Base-by-base conservation (phyloP, 37 sponge, comb jelly and placozoan genomes). In the Aphrocallistes beatrix region DNA sequence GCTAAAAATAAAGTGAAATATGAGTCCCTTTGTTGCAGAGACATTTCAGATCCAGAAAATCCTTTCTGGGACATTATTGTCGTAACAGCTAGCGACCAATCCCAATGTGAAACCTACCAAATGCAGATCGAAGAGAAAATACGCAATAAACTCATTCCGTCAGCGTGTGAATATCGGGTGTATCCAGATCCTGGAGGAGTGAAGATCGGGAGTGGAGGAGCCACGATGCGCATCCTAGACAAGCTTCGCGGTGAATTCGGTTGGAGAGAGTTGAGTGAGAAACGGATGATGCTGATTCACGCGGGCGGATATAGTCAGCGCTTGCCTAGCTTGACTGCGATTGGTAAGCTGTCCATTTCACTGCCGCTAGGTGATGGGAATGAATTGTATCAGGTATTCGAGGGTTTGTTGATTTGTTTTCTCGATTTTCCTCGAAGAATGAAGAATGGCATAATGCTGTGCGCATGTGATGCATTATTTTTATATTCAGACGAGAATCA, bases 281-380 rank as follows among this genome's bases (percentile, higher is more conserved):
- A 60, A 81, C 42, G 75, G 38, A 86, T 93, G 19, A 60, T 93
- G 32, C 42, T 93, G 23, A 81, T 93, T 16, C 90, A 91, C 88
- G 93, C 93, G 85, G 93, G 93, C 37, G 93, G 93, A 0, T 93
- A 88, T 39, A 93, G 93, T 84, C 93, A 93, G 49, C 82, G 93
- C 9, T 81, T 93, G 32, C 91, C 93, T 39, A 87, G 60, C 51
- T 85, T 87, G 51, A 93, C 92, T 91, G 93, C 86, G 19, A 21
- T 91, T 0, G 93, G 93, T 19, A 93, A 93, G 81, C 50, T 87
- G 19, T 93, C 91, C 38, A 49, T 88, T 81, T 49, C 88, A 37
- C 87, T 88, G 0, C 93, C 93, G 0, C 81, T 92, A 48, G 90
- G 93, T 86, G 82, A 84, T 82, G 86, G 81, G 17, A 38, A 23